Conservation (phyloP, 37 sponge, comb jelly and placozoan genomes). For the Geodia barretti region DNA sequence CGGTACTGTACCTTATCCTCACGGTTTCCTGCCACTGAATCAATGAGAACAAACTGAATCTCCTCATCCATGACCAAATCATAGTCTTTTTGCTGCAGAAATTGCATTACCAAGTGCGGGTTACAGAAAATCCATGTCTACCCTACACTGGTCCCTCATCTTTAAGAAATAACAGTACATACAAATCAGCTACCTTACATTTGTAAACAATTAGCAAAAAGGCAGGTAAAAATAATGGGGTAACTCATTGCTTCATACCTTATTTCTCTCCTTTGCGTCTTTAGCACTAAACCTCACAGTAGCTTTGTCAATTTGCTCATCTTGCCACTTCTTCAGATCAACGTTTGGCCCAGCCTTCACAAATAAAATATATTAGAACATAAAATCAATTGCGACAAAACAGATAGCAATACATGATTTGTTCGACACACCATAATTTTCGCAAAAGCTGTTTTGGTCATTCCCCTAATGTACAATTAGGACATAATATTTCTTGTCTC, state of each 20-base stretch:
- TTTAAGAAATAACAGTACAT: too few species aligned
- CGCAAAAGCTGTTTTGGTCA: too few species aligned
- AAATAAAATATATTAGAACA: too few species aligned
- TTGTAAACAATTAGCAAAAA: background rate
- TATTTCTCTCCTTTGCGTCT: constrained; percentile 77
- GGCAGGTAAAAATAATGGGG: background rate
- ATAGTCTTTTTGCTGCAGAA: constrained; percentile 83
- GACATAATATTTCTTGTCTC: too few species aligned
- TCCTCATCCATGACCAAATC: constrained; percentile 93
- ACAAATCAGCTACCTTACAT: background rate
- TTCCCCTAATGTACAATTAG: too few species aligned
- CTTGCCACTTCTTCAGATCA: constrained; percentile 95
- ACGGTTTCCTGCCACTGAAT: constrained; percentile 75
- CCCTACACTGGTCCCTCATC: too few species aligned
- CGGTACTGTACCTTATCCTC: constrained; percentile 42
- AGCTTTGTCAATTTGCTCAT: constrained; percentile 85
- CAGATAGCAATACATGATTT: too few species aligned
- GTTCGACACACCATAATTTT: too few species aligned
- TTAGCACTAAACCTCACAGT: constrained; percentile 86
- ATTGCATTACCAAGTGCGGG: too few species aligned
- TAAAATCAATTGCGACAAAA: too few species aligned
- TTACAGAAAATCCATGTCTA: too few species aligned
- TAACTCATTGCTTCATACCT: constrained; percentile 39
- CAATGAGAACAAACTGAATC: constrained; percentile 82
- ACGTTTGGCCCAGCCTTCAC: constrained; percentile 88